phyloP scores from a whole-genome alignment of 2,797 vertebrate species.

The Tokudaia muenninki region DNA sequence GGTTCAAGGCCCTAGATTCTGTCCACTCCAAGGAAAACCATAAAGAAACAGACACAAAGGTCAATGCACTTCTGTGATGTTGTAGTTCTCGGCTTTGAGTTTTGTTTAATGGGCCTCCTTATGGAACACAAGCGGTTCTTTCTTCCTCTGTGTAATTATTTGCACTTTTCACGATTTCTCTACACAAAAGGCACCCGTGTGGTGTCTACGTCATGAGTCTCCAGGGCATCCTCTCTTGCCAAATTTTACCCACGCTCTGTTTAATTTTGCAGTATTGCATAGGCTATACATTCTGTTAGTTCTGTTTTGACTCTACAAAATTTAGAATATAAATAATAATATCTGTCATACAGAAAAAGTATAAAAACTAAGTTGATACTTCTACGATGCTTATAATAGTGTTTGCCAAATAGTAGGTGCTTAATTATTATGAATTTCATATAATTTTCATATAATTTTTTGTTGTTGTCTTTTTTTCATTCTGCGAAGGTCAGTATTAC shows the following conservation, averaged over 20 bases:
- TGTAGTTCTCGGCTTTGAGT: background rate
- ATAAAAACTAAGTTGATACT: background rate
- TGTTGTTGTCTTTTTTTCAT: background rate
- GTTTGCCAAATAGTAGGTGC: background rate
- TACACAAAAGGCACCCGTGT: background rate
- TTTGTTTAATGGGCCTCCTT: background rate
- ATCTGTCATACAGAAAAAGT: background rate
- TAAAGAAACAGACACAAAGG: background rate
- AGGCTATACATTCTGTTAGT: background rate
- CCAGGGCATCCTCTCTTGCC: background rate
- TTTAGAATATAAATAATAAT: background rate
- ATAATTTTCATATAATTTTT: background rate
- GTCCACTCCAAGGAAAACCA: background rate
- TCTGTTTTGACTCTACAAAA: background rate
- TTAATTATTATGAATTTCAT: background rate
- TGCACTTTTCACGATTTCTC: background rate
- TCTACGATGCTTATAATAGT: background rate
- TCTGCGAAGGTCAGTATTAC: background rate
- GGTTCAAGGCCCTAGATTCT: background rate
- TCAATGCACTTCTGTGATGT: slow-evolving; percentile 71
- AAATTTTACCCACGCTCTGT: background rate
- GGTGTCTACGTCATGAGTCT: background rate
- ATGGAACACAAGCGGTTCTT: background rate
- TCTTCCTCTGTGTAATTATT: background rate
- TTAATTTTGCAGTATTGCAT: background rate